phyloP scores from a whole-genome alignment of 2,888 invertebrate genomes.

The Globia sparganii region DNA sequence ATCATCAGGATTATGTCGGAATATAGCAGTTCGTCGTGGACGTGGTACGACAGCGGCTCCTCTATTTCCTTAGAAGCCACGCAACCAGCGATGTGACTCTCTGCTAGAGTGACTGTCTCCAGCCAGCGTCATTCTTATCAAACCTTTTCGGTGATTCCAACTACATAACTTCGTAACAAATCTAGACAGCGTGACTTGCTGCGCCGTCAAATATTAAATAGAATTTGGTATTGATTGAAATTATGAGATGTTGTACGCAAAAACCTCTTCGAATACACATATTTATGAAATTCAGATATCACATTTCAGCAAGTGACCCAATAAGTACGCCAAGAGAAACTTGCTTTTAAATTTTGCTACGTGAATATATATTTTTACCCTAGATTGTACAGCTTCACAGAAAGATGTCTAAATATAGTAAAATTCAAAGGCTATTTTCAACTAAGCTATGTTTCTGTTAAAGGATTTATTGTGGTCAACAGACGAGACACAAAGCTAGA shows the following conservation, averaged over 20 bases:
- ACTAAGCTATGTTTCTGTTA: conserved; percentile 12
- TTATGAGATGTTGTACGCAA: not conserved
- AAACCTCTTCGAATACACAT: not conserved
- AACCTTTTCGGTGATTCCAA: too few relatives aligned
- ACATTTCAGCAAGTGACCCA: not conserved
- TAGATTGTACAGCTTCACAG: not conserved
- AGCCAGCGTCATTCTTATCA: too few relatives aligned
- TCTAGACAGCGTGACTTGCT: too few relatives aligned
- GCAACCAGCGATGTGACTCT: too few relatives aligned
- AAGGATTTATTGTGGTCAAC: conserved; percentile 24
- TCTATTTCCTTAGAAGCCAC: too few relatives aligned
- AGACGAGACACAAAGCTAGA: conserved; percentile 18
- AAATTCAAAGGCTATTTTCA: conserved; percentile 24
- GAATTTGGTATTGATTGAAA: not conserved
- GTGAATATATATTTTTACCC: not conserved
- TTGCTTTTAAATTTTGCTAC: not conserved
- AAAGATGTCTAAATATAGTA: not conserved
- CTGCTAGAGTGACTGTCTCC: too few relatives aligned
- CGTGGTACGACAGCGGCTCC: too few relatives aligned
- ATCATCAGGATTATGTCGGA: too few relatives aligned
- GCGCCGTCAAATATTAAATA: not conserved
- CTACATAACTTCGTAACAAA: too few relatives aligned
- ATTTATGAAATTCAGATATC: too few relatives aligned
- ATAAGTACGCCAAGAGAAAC: not conserved
- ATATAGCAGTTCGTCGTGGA: too few relatives aligned